These are phyloP conservation scores for Diadumene lineata DNA, from an alignment of 92 coral and sea anemone species.

Conservation along the genomic window DNA sequence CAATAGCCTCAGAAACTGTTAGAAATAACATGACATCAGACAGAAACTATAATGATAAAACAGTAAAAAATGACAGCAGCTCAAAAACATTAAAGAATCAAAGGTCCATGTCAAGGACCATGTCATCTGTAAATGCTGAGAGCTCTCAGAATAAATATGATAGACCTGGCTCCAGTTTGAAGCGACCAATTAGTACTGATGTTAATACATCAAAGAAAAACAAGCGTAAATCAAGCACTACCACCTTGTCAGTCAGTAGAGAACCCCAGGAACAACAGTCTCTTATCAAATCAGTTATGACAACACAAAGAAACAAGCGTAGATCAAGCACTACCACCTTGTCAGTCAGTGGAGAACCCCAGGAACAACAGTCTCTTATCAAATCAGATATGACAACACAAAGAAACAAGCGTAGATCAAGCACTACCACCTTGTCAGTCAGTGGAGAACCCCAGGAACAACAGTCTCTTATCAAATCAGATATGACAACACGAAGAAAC, in stretches of 20 bases:
- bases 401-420: background rate
- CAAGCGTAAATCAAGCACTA: conserved; percentile 17
- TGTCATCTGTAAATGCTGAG: background rate
- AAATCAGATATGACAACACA: background rate
- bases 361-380: background rate
- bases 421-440: background rate
- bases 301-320: conserved; percentile 7
- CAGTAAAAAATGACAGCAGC: no score
- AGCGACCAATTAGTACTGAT: background rate
- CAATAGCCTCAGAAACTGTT: background rate
- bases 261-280: background rate
- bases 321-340: conserved; percentile 15
- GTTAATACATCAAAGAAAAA: conserved; percentile 1
- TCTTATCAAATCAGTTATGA: conserved; percentile 1
- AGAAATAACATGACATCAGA: no score
- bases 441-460: background rate
- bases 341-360: background rate
- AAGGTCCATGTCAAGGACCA: no score
- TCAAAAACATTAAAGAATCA: background rate
- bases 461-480: background rate
- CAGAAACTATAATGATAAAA: no score
- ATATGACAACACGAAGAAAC: conserved; percentile 9
- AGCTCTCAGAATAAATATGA: background rate
- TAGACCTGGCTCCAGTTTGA: background rate
- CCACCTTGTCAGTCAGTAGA: background rate